phyloP scores from a whole-genome alignment of 2,888 invertebrate genomes.

The Tachina lurida region DNA sequence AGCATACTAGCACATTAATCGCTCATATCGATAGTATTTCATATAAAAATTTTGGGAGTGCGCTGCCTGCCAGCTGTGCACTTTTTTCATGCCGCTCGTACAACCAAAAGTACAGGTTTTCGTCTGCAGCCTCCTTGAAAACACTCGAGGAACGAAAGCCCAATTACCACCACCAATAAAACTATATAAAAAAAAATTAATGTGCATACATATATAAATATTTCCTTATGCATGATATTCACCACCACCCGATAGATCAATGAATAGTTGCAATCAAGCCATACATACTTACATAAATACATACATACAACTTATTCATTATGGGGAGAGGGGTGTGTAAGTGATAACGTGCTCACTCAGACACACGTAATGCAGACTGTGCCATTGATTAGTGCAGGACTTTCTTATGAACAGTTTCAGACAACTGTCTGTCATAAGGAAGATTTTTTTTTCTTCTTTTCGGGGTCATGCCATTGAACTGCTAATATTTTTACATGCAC shows the following conservation, averaged over 20 bases:
- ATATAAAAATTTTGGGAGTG: slow-evolving; percentile 52
- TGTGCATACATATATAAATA: neutral
- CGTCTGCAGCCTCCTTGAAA: slow-evolving; percentile 59
- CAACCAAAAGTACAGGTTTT: slow-evolving; percentile 64
- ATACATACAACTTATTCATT: neutral
- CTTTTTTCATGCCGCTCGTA: slow-evolving; percentile 33
- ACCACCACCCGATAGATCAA: slow-evolving; percentile 68
- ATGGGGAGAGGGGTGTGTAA: slow-evolving; percentile 17
- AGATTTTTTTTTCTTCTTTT: slow-evolving; percentile 15
- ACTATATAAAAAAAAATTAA: slow-evolving; percentile 9
- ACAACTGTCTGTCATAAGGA: slow-evolving; percentile 44
- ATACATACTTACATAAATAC: neutral
- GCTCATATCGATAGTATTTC: slow-evolving; percentile 39
- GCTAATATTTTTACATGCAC: slow-evolving; percentile 1
- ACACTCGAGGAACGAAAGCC: slow-evolving; percentile 59
- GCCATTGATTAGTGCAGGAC: slow-evolving; percentile 44
- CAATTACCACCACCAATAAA: slow-evolving; percentile 62
- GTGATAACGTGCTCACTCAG: neutral
- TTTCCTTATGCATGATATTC: slow-evolving; percentile 15
- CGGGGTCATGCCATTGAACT: slow-evolving; percentile 57
- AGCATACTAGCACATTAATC: slow-evolving; percentile 40
- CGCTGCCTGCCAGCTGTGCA: slow-evolving; percentile 64
- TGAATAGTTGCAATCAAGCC: slow-evolving; percentile 18
- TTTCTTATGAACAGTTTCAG: slow-evolving; percentile 39
- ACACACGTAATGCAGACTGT: slow-evolving; percentile 2